These are phyloP conservation scores for Coregonus suidteri DNA, from an alignment of 2,797 vertebrate species.

Conservation along the genomic window DNA sequence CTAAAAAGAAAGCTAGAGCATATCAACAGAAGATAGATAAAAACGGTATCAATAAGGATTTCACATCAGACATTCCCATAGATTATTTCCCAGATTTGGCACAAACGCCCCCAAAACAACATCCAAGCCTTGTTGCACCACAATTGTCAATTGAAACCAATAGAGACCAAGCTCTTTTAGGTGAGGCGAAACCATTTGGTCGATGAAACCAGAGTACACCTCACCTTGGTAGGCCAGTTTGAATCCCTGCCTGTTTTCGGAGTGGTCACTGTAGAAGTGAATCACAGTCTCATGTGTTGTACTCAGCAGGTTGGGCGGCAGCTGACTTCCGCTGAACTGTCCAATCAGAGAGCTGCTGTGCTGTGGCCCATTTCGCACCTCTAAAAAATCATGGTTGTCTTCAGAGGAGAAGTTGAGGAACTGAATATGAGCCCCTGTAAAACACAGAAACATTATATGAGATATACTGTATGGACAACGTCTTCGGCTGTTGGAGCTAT, in stretches of 20 bases:
- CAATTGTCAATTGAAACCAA: too few relatives aligned
- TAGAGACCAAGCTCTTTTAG: too few relatives aligned
- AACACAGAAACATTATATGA: neutral
- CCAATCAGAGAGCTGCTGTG: slow-evolving; percentile 92
- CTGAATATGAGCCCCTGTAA: slow-evolving; percentile 81
- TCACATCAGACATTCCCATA: too few relatives aligned
- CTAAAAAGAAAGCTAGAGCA: too few relatives aligned
- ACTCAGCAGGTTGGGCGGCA: slow-evolving; percentile 86
- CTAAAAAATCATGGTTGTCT: slow-evolving; percentile 97
- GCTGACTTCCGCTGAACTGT: slow-evolving; percentile 90
- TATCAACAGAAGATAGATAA: too few relatives aligned
- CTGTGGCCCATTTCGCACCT: slow-evolving; percentile 91
- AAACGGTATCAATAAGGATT: too few relatives aligned
- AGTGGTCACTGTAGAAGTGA: slow-evolving; percentile 98
- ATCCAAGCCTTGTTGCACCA: too few relatives aligned
- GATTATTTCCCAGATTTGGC: too few relatives aligned
- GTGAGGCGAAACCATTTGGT: too few relatives aligned
- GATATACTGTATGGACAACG: neutral
- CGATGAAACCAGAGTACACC: too few relatives aligned
- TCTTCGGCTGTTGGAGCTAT: neutral
- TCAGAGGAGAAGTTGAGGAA: slow-evolving; percentile 97
- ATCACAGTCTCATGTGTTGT: slow-evolving; percentile 94
- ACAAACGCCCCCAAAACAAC: too few relatives aligned
- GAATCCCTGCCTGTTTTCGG: slow-evolving; percentile 93
- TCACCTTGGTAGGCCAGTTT: slow-evolving; percentile 67